A percentile compares a stretch with the other conserved stretches of the same genome.
Conservation (phyloP, 2,888 invertebrate species). For the Synergus itoensis region DNA sequence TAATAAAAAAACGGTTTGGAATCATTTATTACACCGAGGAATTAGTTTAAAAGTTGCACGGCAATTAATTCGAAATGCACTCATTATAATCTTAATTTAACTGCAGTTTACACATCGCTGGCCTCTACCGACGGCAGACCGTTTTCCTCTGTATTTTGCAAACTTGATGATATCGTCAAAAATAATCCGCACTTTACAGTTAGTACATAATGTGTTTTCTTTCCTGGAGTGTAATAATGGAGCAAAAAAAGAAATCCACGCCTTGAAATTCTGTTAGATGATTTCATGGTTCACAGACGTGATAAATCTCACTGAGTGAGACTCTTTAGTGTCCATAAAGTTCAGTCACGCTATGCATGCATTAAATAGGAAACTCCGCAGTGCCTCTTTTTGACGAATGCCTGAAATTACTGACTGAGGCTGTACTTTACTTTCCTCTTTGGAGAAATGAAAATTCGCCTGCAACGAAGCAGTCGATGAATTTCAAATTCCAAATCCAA, state of each 20-base stretch:
- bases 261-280: constrained; percentile 30
- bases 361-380: constrained; percentile 24
- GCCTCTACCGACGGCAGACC: not conserved
- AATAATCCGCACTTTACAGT: constrained; percentile 32
- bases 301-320: constrained; percentile 27
- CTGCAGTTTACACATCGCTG: constrained; percentile 38
- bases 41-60: constrained; percentile 28
- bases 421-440: constrained; percentile 5
- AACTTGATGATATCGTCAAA: constrained; percentile 33
- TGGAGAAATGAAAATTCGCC: not conserved
- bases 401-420: not conserved
- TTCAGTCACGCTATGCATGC: constrained; percentile 35
- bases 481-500: not conserved
- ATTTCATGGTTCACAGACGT: constrained; percentile 23
- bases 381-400: constrained; percentile 7
- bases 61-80: constrained; percentile 24
- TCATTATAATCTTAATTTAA: constrained; percentile 36
- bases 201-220: constrained; percentile 9
- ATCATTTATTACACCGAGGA: constrained; percentile 24
- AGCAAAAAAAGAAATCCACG: constrained; percentile 28
- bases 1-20: constrained; percentile 1
- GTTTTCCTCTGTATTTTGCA: constrained; percentile 15
- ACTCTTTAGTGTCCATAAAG: constrained; percentile 40
- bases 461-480: not conserved
- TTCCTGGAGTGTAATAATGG: not conserved